A percentile compares a stretch with the other conserved stretches of the same genome.
Conservation (phyloP, 2,888 invertebrate genomes). For the Acholoe squamosa region DNA sequence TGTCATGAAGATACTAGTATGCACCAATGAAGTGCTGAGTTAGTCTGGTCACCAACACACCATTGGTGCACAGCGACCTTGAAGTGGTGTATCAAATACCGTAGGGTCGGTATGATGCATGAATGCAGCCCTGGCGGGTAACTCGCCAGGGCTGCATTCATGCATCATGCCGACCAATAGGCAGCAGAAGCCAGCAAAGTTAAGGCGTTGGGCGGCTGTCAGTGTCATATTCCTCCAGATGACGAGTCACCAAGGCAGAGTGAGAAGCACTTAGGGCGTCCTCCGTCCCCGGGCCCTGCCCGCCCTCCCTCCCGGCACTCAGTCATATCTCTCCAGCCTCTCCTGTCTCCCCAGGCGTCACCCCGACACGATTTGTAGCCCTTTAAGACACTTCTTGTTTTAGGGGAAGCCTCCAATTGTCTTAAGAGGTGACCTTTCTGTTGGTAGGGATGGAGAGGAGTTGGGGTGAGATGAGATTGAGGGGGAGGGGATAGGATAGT, state of each 20-base stretch:
- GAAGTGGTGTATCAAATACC: too few relatives aligned
- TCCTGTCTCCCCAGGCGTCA: not conserved
- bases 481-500: not conserved
- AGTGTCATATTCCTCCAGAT: not conserved
- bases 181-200: not conserved
- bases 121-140: too few relatives aligned
- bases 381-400: constrained; percentile 56
- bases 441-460: not conserved
- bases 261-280: constrained; percentile 30
- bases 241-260: not conserved
- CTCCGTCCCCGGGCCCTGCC: not conserved
- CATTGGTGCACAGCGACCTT: not conserved
- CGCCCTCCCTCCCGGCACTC: not conserved
- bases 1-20: too few relatives aligned
- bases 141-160: too few relatives aligned
- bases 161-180: not conserved
- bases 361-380: constrained; percentile 34
- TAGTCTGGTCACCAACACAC: too few relatives aligned
- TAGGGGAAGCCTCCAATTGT: constrained; percentile 52
- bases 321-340: not conserved
- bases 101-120: too few relatives aligned
- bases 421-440: not conserved
- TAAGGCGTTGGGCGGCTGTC: not conserved
- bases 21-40: too few relatives aligned
- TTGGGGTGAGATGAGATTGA: not conserved